Evolutionary conservation across 2,113 vertebrate genomes (phyloP).

Genomic region (Calidris pugnax): DNA sequence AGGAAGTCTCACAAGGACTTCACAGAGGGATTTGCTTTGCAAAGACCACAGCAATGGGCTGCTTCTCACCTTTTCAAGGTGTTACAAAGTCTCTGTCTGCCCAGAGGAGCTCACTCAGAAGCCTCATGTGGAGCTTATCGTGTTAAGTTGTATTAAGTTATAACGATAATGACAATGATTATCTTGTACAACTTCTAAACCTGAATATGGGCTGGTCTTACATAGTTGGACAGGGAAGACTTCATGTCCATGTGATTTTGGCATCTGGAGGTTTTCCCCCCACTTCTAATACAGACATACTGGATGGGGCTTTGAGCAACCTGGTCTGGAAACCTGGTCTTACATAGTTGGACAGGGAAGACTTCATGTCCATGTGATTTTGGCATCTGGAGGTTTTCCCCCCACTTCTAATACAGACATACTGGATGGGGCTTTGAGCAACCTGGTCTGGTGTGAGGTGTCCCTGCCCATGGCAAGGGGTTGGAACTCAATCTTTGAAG

Average conservation of each 20-base stretch:
- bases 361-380: fast-evolving
- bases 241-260: fast-evolving
- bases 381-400: not conserved
- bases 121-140: fast-evolving
- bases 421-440: too few species aligned
- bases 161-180: fast-evolving
- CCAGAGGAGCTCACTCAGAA: not conserved
- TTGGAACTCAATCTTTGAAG: too few species aligned
- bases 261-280: not conserved
- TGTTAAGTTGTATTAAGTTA: too few species aligned
- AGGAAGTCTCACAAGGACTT: too few species aligned
- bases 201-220: fast-evolving
- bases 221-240: fast-evolving
- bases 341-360: fast-evolving
- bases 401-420: fast-evolving
- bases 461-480: too few species aligned
- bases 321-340: not conserved
- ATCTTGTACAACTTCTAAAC: fast-evolving
- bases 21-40: not conserved
- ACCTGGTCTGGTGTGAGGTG: too few species aligned
- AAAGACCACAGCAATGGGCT: not conserved
- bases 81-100: not conserved
- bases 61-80: fast-evolving
- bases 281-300: not conserved
- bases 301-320: too few species aligned